Evolutionary conservation across 1,140 invertebrate genomes (phyloP), one percentile per base, ranked within the genome.

Genomic region (Macrocentrus cingulum): DNA sequence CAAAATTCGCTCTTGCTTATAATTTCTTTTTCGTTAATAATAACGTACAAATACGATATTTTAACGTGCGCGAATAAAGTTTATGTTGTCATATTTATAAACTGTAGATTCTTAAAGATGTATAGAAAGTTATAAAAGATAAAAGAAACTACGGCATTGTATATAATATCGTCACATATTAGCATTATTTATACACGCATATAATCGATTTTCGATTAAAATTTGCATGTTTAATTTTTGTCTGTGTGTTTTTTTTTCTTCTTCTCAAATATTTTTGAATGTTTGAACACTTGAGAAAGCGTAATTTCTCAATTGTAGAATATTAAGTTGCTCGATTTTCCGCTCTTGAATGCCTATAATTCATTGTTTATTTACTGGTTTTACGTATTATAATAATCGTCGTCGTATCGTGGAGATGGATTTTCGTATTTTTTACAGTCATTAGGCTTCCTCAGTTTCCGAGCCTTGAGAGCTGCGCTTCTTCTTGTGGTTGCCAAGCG

Each of bases 391-490:
- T n/a, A n/a, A n/a, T n/a, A 5, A 29, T 29, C 25, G 9, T 29
- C 25, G 25, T 29, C 25, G 25, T 29, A 9, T n/a, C n/a, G n/a
- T n/a, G n/a, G n/a, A n/a, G n/a, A n/a, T n/a, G n/a, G n/a, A n/a
- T n/a, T n/a, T n/a, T n/a, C n/a, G n/a, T 34, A 34, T 11, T 34
- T 11, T 6, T 34, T 34, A 34, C 29, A 34, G 29, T 6, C 29
- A n/a, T 76, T 74, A 77, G 69, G 75, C 74, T 61, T 74, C 72
- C 56, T 74, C 73, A 59, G 68, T 66, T 36, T 76, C 67, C 34
- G 74, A 77, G 42, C 72, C 61, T 46, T 76, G 72, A 42, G 74
- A 78, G 41, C 69, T 75, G 34, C 74, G 74, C 66, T 77, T 77
- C 65, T 76, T 75, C 61, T 75, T 76, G 32, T 78, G 66, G 20